Conservation (phyloP, 2,797 vertebrate species). For the Podargus strigoides region DNA sequence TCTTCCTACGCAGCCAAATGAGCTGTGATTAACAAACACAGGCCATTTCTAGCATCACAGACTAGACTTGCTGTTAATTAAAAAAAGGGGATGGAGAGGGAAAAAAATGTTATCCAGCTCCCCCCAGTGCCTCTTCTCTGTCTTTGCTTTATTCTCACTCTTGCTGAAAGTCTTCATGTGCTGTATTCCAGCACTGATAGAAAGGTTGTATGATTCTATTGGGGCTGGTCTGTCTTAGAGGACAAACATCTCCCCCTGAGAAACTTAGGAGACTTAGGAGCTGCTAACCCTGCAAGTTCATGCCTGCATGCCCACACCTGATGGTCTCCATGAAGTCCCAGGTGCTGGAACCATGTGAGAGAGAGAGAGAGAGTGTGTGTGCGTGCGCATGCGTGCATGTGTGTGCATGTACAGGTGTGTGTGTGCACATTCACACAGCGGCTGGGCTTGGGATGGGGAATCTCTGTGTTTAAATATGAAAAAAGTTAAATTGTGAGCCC, state of each 20-base stretch:
- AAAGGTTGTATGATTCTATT: neutral
- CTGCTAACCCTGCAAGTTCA: neutral
- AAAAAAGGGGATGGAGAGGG: neutral
- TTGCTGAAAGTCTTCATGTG: neutral
- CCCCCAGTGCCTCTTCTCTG: neutral
- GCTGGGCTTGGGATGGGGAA: neutral
- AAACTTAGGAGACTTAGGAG: neutral
- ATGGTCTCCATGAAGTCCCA: neutral
- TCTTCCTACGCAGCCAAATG: neutral
- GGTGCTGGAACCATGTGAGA: neutral
- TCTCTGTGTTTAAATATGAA: neutral
- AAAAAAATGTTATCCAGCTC: neutral
- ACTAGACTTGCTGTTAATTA: neutral
- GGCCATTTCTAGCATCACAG: neutral
- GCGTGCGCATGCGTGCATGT: fast-evolving
- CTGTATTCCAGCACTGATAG: neutral
- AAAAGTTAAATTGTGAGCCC: neutral
- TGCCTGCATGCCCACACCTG: neutral
- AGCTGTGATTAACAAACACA: neutral
- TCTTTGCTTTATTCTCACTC: neutral
- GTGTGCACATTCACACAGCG: fast-evolving
- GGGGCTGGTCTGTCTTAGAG: neutral
- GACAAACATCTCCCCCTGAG: neutral
- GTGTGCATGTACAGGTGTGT: too few species aligned
- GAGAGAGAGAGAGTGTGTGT: fast-evolving